These are phyloP conservation scores for Phaethon lepturus DNA, from an alignment of 2,113 vertebrate species.

Conservation along the genomic window DNA sequence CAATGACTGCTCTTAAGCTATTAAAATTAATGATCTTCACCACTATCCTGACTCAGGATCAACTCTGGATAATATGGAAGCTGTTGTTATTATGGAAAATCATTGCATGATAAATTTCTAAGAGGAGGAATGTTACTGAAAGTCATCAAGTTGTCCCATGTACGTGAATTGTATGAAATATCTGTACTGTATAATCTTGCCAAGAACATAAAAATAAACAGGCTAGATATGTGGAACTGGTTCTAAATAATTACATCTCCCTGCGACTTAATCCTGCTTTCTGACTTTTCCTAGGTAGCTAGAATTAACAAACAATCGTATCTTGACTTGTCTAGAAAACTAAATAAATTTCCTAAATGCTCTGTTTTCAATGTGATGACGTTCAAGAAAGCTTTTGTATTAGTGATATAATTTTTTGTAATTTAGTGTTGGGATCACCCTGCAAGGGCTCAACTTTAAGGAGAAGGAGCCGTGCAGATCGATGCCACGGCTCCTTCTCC, in stretches of 20 bases:
- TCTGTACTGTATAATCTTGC: background rate
- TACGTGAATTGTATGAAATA: background rate
- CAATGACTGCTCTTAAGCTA: background rate
- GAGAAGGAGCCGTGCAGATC: too few relatives aligned
- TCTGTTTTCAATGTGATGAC: background rate
- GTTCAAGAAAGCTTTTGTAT: background rate
- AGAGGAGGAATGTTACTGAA: background rate
- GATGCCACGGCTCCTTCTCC: too few relatives aligned
- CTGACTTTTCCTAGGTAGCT: background rate
- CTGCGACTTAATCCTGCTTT: background rate
- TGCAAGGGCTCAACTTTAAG: too few relatives aligned
- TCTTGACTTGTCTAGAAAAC: background rate
- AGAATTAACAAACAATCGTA: background rate
- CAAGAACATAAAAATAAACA: background rate
- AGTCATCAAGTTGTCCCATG: background rate
- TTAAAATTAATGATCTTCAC: background rate
- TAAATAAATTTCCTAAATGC: background rate
- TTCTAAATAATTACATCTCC: background rate
- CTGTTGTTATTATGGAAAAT: background rate
- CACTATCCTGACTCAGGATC: background rate
- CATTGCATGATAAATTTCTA: background rate
- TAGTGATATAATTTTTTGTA: background rate
- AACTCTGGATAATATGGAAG: background rate
- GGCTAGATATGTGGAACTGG: background rate
- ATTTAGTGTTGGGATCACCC: too few relatives aligned